Percentiles rank a stretch among this genome's conserved stretches.
Conservation (phyloP, 1,140 invertebrate species). For the Alviniconcha marisindica region DNA sequence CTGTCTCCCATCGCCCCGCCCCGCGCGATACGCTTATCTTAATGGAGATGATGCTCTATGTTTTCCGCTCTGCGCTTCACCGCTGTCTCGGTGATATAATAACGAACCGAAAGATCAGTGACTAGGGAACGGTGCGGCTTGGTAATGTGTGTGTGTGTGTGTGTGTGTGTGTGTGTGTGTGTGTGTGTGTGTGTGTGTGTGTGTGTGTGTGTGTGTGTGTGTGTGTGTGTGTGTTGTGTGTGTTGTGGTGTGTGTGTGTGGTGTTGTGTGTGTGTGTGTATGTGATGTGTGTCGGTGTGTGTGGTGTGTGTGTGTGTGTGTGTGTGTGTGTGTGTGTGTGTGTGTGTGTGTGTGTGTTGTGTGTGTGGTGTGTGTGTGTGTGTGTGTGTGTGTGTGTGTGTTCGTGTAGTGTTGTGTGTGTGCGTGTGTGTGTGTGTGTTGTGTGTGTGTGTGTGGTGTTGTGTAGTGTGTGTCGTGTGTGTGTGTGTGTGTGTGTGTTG, state of each 20-base stretch:
- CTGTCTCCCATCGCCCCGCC: too few relatives aligned
- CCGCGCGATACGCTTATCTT: background rate
- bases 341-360: background rate
- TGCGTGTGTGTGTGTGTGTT: too few relatives aligned
- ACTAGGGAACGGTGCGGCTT: background rate
- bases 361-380: too few relatives aligned
- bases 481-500: background rate
- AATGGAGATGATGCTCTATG: background rate
- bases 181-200: background rate
- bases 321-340: constrained; percentile 22
- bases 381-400: too few relatives aligned
- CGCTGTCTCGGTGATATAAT: background rate
- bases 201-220: background rate
- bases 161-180: background rate
- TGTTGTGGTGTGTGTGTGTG: too few relatives aligned
- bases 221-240: too few relatives aligned
- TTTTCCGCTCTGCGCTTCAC: background rate
- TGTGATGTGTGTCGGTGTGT: constrained; percentile 5
- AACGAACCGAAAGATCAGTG: background rate
- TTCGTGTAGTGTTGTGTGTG: too few relatives aligned
- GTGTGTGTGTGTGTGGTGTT: too few relatives aligned
- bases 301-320: constrained; percentile 21
- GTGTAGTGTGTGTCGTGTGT: background rate
- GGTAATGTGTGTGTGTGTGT: background rate
- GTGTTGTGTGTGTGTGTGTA: constrained; percentile 5